These are phyloP conservation scores for Drosophila pseudotakahashii DNA, from an alignment of 2,888 invertebrate genomes.

Conservation along the genomic window DNA sequence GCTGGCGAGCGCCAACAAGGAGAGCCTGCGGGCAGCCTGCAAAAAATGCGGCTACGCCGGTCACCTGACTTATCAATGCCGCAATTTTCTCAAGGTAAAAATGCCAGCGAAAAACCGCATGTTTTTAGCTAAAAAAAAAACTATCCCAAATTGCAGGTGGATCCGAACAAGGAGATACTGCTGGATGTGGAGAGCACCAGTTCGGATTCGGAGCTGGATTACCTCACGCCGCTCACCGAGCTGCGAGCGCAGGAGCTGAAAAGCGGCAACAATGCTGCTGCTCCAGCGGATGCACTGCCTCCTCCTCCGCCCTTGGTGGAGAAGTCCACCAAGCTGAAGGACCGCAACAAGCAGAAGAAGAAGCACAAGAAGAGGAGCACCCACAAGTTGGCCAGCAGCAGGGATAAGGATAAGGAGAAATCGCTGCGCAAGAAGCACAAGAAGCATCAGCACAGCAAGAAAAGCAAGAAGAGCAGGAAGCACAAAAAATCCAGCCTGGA, in stretches of 20 bases:
- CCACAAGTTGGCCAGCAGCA: constrained; percentile 17
- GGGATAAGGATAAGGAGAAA: constrained; percentile 62
- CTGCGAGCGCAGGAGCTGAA: constrained; percentile 90
- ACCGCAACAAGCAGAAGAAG: constrained; percentile 52
- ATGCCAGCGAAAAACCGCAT: constrained; percentile 12
- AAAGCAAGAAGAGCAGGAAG: constrained; percentile 49
- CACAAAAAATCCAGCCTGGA: constrained; percentile 52
- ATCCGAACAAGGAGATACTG: constrained; percentile 96
- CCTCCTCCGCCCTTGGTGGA: constrained; percentile 1
- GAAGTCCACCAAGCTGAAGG: constrained; percentile 29
- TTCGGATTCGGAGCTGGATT: constrained; percentile 92
- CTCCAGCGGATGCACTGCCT: constrained; percentile 21
- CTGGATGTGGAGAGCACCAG: constrained; percentile 97
- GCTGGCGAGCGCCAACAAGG: constrained; percentile 87
- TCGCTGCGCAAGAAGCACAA: constrained; percentile 53
- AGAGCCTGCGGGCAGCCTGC: constrained; percentile 92
- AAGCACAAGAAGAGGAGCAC: constrained; percentile 42
- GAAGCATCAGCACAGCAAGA: constrained; percentile 43
- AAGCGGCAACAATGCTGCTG: not conserved
- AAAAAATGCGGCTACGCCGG: constrained; percentile 98
- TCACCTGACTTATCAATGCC: constrained; percentile 97
- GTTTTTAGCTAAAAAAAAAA: too few species aligned
- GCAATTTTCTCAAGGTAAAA: constrained; percentile 94
- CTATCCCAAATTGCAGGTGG: constrained; percentile 87
- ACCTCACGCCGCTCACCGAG: constrained; percentile 92